Evolutionary conservation across 2,113 vertebrate species (phyloP), one percentile per base, ranked within the genome.

Genomic region (Apodemus sylvaticus): DNA sequence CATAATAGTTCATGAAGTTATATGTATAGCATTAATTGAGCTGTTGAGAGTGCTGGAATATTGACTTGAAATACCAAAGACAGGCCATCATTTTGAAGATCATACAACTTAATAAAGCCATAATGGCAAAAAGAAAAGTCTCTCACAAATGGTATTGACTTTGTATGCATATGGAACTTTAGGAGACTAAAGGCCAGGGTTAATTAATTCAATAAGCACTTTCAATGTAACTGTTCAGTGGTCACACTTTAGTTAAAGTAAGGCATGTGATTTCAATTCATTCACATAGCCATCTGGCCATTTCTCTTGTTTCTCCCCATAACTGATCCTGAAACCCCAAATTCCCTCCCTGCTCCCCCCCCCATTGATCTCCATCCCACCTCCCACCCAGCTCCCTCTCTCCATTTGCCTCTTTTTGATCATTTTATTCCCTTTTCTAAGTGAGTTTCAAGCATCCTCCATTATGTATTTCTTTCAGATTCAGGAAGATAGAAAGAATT

Each of bases 41-140:
- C 48, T 87, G 19, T 70, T 58, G 7, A 91, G 70, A 87, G 39
- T 78, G 14, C 17, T 78, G 16, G 29, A 91, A 83, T 96, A 93
- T 58, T 94, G 74, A 13, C 68, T 91, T 93, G 68, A 88, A 95
- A 95, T 34, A 20, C 45, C 89, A 92, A 89, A 39, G 53, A 81
- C 10, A 94, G 93, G 5, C 17, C 77, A 19, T 82, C 48, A 94
- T 87, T 36, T 94, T 93, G 90, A 88, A 90, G 76, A 89, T 16
- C 29, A 39, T 86, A 31, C 55, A 76, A 93, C 36, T 92, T 91
- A 97, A 91, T 91, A 55, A 93, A 91, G 55, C 11, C 13, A 29
- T 51, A 10, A 39, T 3, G 19, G 8, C 51, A 64, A 13, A 13
- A 89, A 91, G 34, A 94, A 79, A 95, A 95, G 48, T 90, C 29